Base-by-base conservation (phyloP, 2,113 vertebrate species). In the Capricornis sumatraensis region DNA sequence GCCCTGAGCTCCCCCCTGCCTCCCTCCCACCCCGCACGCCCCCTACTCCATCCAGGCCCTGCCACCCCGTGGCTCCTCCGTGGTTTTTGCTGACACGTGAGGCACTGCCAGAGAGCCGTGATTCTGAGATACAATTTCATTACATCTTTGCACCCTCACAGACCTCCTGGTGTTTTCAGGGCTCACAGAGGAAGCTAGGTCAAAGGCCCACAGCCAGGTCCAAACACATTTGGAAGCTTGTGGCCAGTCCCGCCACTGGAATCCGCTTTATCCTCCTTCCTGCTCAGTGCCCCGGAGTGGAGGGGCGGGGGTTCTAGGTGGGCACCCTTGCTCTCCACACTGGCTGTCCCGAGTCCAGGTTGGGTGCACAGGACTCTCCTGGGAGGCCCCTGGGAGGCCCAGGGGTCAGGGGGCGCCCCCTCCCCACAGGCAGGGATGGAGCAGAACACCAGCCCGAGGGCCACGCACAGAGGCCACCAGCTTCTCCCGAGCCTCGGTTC, bases 391-490 rank as follows among this genome's bases (percentile, higher is more conserved):
- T 11, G 7, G 3, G 11, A 58, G 57, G 33, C 15, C 6, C 13
- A 0, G 16, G 16, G 0, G 12, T 52, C n/a, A 2, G 67, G 52
- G 19, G 40, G 8, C 3, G 1, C 7, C 3, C 30, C 43, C 43
- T 1, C 21, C 7, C 23, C 53, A 23, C 1, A 27, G n/a, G 23
- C 60, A 40, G 16, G 2, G 16, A 3, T 5, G 21, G 36, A 16
- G 11, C 9, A 11, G 30, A 47, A 74, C 60, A 17, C 43, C n/a
- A 27, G 57, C 30, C 0, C 0, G 2, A 0, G 3, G 1, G 17
- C 21, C 88, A 13, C 1, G 0, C 25, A 5, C 5, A 1, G 6
- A 57, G 50, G 5, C 5, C 36, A 0, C 23, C 89, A 5, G 0
- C 19, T 0, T 5, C 60, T 17, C 7, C 1, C 3, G 21, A 43